A percentile compares a stretch with the other conserved stretches of the same genome.
Conservation (phyloP, 2,797 vertebrate genomes). For the Rhinichthys osculus region DNA sequence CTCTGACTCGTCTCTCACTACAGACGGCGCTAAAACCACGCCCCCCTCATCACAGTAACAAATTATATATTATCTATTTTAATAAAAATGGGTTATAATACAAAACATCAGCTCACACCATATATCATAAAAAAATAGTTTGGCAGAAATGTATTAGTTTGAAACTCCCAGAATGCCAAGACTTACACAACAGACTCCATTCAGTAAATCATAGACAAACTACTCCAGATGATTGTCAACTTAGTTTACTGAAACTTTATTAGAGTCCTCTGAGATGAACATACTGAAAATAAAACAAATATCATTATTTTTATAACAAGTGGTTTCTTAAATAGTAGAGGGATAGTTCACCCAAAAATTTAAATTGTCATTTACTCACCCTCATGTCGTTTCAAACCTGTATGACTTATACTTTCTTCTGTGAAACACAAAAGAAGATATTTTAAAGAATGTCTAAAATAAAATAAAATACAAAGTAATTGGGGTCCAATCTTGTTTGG, state of each 20-base stretch:
- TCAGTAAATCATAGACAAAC: constrained; percentile 18
- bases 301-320: neutral
- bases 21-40: no score
- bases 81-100: neutral
- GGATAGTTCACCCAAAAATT: neutral
- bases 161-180: constrained; percentile 8
- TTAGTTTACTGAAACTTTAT: neutral
- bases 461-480: no score
- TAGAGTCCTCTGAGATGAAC: neutral
- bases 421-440: neutral
- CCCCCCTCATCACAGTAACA: no score
- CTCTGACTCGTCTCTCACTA: no score
- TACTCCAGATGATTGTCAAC: neutral
- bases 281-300: constrained; percentile 7
- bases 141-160: neutral
- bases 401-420: neutral
- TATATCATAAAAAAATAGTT: neutral
- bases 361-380: neutral
- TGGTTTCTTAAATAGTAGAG: neutral
- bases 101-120: neutral
- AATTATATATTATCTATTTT: neutral
- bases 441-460: neutral
- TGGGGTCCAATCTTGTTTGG: neutral
- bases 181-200: constrained; percentile 9
- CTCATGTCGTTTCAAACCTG: neutral